phyloP scores from a whole-genome alignment of 2,113 vertebrate species.

The Odontophorus gujanensis region DNA sequence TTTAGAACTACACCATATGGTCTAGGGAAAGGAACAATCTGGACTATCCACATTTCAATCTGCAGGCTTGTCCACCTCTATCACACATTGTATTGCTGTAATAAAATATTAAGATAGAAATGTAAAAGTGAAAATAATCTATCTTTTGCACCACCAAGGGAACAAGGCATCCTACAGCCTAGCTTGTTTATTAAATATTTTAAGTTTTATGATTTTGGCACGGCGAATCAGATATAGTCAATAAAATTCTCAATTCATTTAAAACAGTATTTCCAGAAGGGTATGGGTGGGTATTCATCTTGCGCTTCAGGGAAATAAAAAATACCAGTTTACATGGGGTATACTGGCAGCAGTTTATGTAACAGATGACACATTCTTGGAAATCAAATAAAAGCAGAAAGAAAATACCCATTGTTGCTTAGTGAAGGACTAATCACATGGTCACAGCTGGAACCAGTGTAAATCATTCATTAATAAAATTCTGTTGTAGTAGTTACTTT shows the following conservation, averaged over 20 bases:
- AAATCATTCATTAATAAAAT: conserved; percentile 83
- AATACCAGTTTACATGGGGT: conserved; percentile 71
- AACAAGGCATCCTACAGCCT: conserved; percentile 57
- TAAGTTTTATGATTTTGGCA: conserved; percentile 71
- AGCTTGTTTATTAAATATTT: conserved; percentile 69
- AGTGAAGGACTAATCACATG: conserved; percentile 80
- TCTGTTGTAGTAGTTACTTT: conserved; percentile 72
- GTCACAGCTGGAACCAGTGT: conserved; percentile 81
- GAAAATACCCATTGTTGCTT: conserved; percentile 79
- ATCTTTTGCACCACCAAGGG: conserved; percentile 70
- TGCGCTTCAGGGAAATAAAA: conserved; percentile 75
- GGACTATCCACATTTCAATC: conserved; percentile 83
- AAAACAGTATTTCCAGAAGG: conserved; percentile 74
- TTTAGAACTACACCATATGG: conserved; percentile 87
- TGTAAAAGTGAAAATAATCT: conserved; percentile 72
- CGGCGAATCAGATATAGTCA: conserved; percentile 61
- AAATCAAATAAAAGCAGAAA: conserved; percentile 83
- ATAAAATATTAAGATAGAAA: conserved; percentile 84
- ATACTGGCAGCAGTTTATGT: conserved; percentile 77
- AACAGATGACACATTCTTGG: conserved; percentile 83
- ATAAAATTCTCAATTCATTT: conserved; percentile 70
- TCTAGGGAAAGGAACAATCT: conserved; percentile 84
- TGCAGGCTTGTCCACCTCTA: conserved; percentile 84
- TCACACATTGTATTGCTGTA: conserved; percentile 81
- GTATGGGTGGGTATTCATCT: conserved; percentile 77